Evolutionary conservation across 2,113 vertebrate species (phyloP).

Genomic region (Hyperopisus bebe): DNA sequence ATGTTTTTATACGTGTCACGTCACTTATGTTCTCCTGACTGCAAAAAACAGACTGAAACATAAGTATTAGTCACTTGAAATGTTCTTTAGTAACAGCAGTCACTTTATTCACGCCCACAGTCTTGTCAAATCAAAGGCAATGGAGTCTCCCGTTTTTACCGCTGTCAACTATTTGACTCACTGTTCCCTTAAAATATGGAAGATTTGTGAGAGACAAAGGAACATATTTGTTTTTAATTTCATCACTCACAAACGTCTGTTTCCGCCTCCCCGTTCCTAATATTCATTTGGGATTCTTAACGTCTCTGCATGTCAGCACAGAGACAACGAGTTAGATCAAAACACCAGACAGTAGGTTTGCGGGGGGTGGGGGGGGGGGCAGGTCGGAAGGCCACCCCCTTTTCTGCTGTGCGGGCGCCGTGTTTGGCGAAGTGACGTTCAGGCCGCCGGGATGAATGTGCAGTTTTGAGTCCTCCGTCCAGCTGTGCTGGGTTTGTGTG

Average conservation of each 20-base stretch:
- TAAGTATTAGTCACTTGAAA: conserved; percentile 9
- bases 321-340: not conserved
- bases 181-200: not conserved
- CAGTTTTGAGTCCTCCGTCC: conserved; percentile 17
- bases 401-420: not conserved
- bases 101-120: not conserved
- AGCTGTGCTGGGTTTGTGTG: conserved; percentile 24
- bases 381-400: not conserved
- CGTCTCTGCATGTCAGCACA: not conserved
- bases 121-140: conserved; percentile 19
- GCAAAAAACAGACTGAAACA: not conserved
- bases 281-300: not conserved
- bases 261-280: not conserved
- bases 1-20: not conserved
- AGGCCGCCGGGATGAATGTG: conserved; percentile 16
- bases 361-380: not conserved
- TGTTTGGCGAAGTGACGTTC: not conserved
- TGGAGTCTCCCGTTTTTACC: not conserved
- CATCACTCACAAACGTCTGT: not conserved
- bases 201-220: not conserved
- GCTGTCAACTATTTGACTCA: conserved; percentile 9
- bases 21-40: not conserved
- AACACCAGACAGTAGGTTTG: not conserved
- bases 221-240: conserved; percentile 11
- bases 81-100: not conserved